phyloP scores from a whole-genome alignment of 2,888 invertebrate species.

The Drosophila subsilvestris region DNA sequence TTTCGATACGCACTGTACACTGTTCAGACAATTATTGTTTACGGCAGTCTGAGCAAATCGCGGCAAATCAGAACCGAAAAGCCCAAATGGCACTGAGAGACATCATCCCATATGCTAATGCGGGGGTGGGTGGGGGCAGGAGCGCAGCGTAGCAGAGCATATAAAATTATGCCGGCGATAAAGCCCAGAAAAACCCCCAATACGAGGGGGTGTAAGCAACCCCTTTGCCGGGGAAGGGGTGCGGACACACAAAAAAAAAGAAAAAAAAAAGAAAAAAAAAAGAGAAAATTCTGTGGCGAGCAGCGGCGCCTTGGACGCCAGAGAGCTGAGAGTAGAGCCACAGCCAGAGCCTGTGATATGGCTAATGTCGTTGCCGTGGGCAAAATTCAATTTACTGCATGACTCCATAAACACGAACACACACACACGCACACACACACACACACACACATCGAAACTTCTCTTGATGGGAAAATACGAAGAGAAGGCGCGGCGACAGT shows the following conservation, averaged over 20 bases:
- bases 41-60: slow-evolving; percentile 1
- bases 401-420: slow-evolving; percentile 67
- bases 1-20: neutral
- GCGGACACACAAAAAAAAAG: neutral
- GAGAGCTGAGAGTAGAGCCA: neutral
- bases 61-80: slow-evolving; percentile 4
- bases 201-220: slow-evolving; percentile 4
- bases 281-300: slow-evolving; percentile 16
- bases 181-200: slow-evolving; percentile 22
- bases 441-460: slow-evolving; percentile 23
- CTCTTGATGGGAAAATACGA: slow-evolving; percentile 25
- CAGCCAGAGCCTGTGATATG: slow-evolving; percentile 50
- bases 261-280: slow-evolving; percentile 16
- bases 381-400: slow-evolving; percentile 78
- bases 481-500: slow-evolving; percentile 49
- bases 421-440: slow-evolving; percentile 1
- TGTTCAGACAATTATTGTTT: slow-evolving; percentile 23
- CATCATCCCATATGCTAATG: slow-evolving; percentile 61
- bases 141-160: slow-evolving; percentile 8
- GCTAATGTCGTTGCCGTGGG: slow-evolving; percentile 76
- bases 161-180: slow-evolving; percentile 52
- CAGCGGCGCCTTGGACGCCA: slow-evolving; percentile 4
- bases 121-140: slow-evolving; percentile 29
- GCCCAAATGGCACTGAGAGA: slow-evolving; percentile 13
- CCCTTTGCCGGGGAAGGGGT: slow-evolving; percentile 13